These are phyloP conservation scores for Onychorhynchus coronatus DNA, from an alignment of 2,113 vertebrate genomes.

Conservation along the genomic window DNA sequence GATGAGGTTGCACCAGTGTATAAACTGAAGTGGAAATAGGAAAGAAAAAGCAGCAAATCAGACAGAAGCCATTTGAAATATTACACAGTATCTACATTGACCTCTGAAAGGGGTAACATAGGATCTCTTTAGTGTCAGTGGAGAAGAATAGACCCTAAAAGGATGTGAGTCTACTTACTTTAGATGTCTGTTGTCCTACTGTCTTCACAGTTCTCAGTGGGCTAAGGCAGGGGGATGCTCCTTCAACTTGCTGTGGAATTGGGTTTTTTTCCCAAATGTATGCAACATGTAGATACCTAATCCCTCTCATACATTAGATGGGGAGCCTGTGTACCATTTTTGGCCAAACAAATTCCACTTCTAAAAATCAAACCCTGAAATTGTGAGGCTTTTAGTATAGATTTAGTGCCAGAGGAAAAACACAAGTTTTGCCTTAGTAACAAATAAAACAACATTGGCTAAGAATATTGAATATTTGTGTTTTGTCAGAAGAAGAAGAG, in stretches of 20 bases:
- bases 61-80: not conserved
- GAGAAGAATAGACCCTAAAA: not conserved
- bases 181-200: not conserved
- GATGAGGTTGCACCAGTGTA: not conserved
- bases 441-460: not conserved
- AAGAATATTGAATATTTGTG: not conserved
- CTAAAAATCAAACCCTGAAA: not conserved
- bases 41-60: not conserved
- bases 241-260: not conserved
- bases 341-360: accelerated
- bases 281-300: not conserved
- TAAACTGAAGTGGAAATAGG: not conserved
- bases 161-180: not conserved
- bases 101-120: not conserved
- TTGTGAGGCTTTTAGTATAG: not conserved
- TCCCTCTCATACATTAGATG: not conserved
- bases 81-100: not conserved
- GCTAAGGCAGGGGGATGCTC: not conserved
- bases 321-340: not conserved
- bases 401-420: not conserved
- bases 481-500: not conserved
- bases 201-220: not conserved
- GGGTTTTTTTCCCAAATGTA: not conserved
- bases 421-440: not conserved
- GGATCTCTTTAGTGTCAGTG: not conserved